These are phyloP conservation scores for Rhodeus uyekii DNA, from an alignment of 2,797 vertebrate genomes.

Conservation along the genomic window DNA sequence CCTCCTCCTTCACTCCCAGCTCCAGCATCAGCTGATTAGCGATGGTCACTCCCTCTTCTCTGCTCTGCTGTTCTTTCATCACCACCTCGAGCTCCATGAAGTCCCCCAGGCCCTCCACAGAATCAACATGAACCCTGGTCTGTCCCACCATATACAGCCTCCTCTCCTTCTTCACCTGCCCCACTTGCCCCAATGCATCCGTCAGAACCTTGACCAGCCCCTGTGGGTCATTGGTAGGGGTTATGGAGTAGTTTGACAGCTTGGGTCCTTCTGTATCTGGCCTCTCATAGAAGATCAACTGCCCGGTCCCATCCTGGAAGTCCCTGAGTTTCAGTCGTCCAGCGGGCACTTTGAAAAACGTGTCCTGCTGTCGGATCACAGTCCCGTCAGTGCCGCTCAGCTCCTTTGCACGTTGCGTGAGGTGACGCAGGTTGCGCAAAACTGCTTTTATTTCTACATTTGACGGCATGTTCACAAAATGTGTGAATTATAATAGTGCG, in stretches of 20 bases:
- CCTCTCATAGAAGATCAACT: constrained; percentile 86
- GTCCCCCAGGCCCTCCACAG: constrained; percentile 75
- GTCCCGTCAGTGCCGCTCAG: constrained; percentile 76
- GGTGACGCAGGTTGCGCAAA: constrained; percentile 55
- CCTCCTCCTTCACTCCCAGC: constrained; percentile 71
- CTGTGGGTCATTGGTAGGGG: constrained; percentile 70
- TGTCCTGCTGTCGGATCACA: constrained; percentile 76
- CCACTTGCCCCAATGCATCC: constrained; percentile 78
- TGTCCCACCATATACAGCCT: constrained; percentile 81
- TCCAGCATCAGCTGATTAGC: constrained; percentile 77
- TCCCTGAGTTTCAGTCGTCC: constrained; percentile 80
- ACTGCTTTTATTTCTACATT: constrained; percentile 82
- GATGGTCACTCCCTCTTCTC: constrained; percentile 75
- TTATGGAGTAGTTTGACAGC: constrained; percentile 78
- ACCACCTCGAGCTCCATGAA: constrained; percentile 89
- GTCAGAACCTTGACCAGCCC: constrained; percentile 76
- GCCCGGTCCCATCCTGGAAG: constrained; percentile 75
- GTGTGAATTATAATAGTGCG: background rate
- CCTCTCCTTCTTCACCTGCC: constrained; percentile 79
- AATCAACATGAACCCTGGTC: constrained; percentile 74
- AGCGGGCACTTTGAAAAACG: constrained; percentile 72
- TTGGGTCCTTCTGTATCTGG: constrained; percentile 79
- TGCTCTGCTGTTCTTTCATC: constrained; percentile 76
- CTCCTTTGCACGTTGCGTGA: constrained; percentile 59
- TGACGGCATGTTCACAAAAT: constrained; percentile 68